Base-by-base conservation (phyloP, 2,888 invertebrate genomes). In the Tromatobia lineatoria region DNA sequence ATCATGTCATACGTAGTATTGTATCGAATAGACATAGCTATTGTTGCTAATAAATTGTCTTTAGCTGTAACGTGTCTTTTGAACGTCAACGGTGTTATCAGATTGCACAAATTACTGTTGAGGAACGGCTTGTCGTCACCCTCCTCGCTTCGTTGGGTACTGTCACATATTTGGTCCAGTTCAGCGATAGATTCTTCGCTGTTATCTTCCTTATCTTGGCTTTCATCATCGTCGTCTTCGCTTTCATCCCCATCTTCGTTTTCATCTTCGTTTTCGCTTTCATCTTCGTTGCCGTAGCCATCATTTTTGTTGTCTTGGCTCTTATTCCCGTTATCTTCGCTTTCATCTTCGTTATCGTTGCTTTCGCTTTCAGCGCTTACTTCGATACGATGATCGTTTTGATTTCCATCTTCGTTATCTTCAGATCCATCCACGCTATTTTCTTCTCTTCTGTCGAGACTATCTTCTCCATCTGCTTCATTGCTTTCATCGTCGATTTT, bases 1-100 rank as follows among this genome's bases (percentile, higher is more conserved):
- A 67, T 54, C 18, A 52, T 54, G 13, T 80, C 74, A 45, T 66
- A 74, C 25, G 80, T 42, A 34, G 57, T 57, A 64, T 74, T 66
- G 23, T 50, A 54, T 38, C 66, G 29, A n/a, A 66, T 50, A 10
- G 73, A 66, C 10, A 64, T 66, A n/a, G 80, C 80, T n/a, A 73
- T 20, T 18, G 52, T 42, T 38, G 73, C 42, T 2, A 80, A 57
- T 61, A 64, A 54, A 73, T 73, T 13, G 61, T 80, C 80, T 25
- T 70, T 78, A 2, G 66, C 42, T 20, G 66, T 66, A 20, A 66
- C 45, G 45, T 42, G 8, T 23, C 42, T 7, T 23, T 45, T 66
- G 18, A 45, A 66, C 18, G 3, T 66, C 3, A 66, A 20, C 45
- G 66, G 66, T 20, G 45, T 42, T 23, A 45, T 18, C 45, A 66